phyloP scores from a whole-genome alignment of 2,113 vertebrate genomes.

The cattle (Bos taurus) region ARS-UCD2.0 NC_037331.1:11582001-11582500 shows the following conservation, averaged over 20 bases:
- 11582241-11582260: accelerated
- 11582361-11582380: accelerated
- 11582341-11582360: background rate
- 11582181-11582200: slow-evolving; percentile 16
- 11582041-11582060: slow-evolving; percentile 54
- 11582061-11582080: slow-evolving; percentile 6
- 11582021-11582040: slow-evolving; percentile 44
- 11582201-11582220: background rate
- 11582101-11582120: slow-evolving; percentile 38
- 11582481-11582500: background rate
- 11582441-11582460: background rate
- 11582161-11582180: background rate
- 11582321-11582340: background rate
- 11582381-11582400: background rate
- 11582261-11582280: background rate
- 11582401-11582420: background rate
- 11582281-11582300: background rate
- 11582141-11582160: slow-evolving; percentile 22
- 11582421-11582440: background rate
- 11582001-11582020: background rate
- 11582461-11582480: background rate
- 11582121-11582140: slow-evolving; percentile 50
- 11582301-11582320: background rate
- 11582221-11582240: background rate
- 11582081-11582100: slow-evolving; percentile 27